These are phyloP conservation scores for Pachymerium ferrugineum DNA, from an alignment of 2,888 invertebrate genomes.

Conservation along the genomic window DNA sequence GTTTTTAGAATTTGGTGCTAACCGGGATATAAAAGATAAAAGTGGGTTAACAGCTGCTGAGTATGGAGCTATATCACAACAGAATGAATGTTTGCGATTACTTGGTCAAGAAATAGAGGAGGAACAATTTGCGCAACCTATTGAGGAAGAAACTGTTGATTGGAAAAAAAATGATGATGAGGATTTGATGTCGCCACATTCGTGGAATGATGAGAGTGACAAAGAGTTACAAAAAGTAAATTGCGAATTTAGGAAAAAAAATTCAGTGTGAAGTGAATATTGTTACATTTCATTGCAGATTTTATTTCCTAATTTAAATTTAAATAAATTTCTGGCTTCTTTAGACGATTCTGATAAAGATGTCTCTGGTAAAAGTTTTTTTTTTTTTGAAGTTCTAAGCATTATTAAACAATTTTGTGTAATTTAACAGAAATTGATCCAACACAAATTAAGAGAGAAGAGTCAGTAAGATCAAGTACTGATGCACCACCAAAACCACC, in stretches of 20 bases:
- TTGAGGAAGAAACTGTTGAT: neutral
- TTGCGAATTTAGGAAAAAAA: neutral
- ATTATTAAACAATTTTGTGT: no score
- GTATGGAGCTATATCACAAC: neutral
- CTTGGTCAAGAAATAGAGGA: neutral
- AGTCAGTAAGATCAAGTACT: neutral
- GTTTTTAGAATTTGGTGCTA: neutral
- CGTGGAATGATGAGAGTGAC: constrained; percentile 28
- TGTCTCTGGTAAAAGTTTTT: neutral
- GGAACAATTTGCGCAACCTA: neutral
- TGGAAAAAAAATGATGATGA: neutral
- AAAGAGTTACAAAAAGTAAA: neutral
- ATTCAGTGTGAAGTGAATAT: neutral
- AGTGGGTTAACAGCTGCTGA: neutral
- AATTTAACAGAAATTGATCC: neutral
- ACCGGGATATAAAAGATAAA: neutral
- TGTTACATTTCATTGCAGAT: neutral
- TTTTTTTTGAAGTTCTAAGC: neutral
- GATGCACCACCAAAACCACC: neutral
- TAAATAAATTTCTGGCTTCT: constrained; percentile 4
- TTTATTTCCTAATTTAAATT: neutral
- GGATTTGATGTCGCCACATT: neutral
- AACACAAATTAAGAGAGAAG: no score
- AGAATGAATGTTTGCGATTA: constrained; percentile 3
- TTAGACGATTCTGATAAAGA: constrained; percentile 8